Base-by-base conservation (phyloP, 2,888 invertebrate genomes). In the Macaria liturata region DNA sequence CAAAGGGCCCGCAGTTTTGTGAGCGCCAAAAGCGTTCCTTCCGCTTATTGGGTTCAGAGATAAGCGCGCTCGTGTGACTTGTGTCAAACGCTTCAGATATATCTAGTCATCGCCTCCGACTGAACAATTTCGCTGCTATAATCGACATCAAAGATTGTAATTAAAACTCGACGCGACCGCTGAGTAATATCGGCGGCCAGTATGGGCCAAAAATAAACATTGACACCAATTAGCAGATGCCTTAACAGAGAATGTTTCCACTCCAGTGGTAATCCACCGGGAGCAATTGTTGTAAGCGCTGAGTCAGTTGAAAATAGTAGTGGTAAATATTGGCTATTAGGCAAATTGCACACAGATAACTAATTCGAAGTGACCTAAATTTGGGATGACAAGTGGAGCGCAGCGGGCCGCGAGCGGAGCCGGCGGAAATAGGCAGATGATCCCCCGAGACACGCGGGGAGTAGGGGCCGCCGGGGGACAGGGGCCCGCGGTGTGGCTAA, bases 281-380 rank as follows among this genome's bases (percentile, higher is more conserved):
- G 55, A 66, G 61, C 65, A 67, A 70, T 69, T 69, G 68, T 67
- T 66, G 58, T 53, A 46, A 66, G 62, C 58, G 64, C 66, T 65
- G 66, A 67, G 66, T 55, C 59, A 68, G 69, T 65, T 66, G 56
- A 71, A 70, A 74, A 67, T 72, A 54, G 69, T 68, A 61, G 61
- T 60, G 61, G 61, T 60, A 56, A 34, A 66, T 75, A 76, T 78
- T 70, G 74, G 66, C 69, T 71, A 81, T 78, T 81, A 81, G 74
- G 74, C 73, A 74, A 76, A 80, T 82, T 78, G 80, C 74, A 75
- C 73, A 76, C 71, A 72, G 76, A 75, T 81, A 84, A 80, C 78
- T 83, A 83, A 87, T 84, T 83, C 74, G 74, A 72, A 71, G 80
- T 88, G 88, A 88, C 88, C 88, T 80, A 86, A 84, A 86, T 88